Percentiles rank a stretch among this genome's conserved stretches.
Conservation (phyloP, 2,113 vertebrate species). For the Cephalopterus ornatus region DNA sequence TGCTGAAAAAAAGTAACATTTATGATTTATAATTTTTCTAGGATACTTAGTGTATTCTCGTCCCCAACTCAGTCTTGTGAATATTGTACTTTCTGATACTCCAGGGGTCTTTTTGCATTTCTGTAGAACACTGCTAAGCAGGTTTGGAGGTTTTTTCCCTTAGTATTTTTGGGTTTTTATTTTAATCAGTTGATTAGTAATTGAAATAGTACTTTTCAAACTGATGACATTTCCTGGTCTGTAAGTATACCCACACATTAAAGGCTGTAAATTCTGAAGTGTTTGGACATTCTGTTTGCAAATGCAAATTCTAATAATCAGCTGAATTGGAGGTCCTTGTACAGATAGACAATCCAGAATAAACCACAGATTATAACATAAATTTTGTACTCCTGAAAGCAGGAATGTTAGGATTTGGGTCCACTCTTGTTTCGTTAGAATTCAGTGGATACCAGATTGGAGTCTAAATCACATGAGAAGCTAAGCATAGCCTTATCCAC, state of each 20-base stretch:
- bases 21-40: background rate
- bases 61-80: background rate
- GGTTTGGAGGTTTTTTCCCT: background rate
- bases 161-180: background rate
- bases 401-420: background rate
- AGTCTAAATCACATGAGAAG: constrained; percentile 20
- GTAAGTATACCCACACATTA: background rate
- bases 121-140: background rate
- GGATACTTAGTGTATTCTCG: background rate
- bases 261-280: background rate
- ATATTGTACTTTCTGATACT: background rate
- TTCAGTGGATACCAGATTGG: constrained; percentile 26
- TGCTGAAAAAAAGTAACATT: background rate
- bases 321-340: background rate
- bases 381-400: background rate
- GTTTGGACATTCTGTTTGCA: background rate
- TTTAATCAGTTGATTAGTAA: background rate
- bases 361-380: background rate
- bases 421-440: background rate
- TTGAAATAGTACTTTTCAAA: background rate
- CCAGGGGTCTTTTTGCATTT: background rate
- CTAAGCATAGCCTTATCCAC: background rate
- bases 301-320: background rate
- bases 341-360: background rate
- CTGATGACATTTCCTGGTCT: background rate